Conservation (phyloP, 2,888 invertebrate genomes). For the Hipparchia sbordonii region DNA sequence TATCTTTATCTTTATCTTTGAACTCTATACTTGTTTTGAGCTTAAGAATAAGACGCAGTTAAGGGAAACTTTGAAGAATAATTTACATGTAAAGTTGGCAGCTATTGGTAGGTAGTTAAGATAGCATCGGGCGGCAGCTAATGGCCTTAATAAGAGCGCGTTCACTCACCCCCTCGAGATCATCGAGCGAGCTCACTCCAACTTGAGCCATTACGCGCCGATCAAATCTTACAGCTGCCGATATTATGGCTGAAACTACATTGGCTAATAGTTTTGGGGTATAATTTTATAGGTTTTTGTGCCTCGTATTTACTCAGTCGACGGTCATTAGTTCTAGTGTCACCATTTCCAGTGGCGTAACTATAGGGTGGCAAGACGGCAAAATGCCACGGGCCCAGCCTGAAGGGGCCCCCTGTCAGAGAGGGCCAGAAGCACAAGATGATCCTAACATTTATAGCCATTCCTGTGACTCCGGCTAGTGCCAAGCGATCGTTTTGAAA, state of each 20-base stretch:
- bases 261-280: not conserved
- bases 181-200: not conserved
- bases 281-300: not conserved
- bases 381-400: too few species aligned
- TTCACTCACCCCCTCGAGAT: not conserved
- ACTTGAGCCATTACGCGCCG: slow-evolving; percentile 9
- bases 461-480: too few species aligned
- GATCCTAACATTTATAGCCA: too few species aligned
- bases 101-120: not conserved
- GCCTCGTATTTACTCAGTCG: not conserved
- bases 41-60: not conserved
- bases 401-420: too few species aligned
- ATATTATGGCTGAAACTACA: slow-evolving; percentile 1
- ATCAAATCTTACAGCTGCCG: not conserved
- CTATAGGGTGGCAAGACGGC: too few species aligned
- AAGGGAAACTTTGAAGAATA: not conserved
- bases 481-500: too few species aligned
- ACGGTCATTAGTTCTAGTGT: too few species aligned
- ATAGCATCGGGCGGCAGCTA: not conserved
- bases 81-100: not conserved
- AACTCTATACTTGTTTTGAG: too few species aligned
- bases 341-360: too few species aligned
- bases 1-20: too few species aligned
- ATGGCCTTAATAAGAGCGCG: not conserved
- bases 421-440: too few species aligned